These are phyloP conservation scores for Acropternis orthonyx DNA, from an alignment of 2,797 vertebrate genomes.

Conservation along the genomic window DNA sequence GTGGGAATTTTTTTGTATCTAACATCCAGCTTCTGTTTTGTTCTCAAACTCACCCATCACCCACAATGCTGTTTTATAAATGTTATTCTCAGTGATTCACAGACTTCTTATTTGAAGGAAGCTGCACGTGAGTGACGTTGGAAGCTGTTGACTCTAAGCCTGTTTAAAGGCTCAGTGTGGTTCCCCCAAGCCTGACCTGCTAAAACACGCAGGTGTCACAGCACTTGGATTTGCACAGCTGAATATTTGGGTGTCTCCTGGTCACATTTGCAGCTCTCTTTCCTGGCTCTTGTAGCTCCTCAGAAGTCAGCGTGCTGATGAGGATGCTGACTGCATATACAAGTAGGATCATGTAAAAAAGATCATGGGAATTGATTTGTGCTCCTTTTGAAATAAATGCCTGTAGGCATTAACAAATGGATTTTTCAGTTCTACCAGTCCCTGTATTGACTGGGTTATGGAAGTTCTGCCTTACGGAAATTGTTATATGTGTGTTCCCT, in stretches of 20 bases:
- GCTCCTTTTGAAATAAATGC: not conserved
- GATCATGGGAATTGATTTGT: not conserved
- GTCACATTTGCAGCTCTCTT: not conserved
- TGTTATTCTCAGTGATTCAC: not conserved
- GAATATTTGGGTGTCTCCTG: not conserved
- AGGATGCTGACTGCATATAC: not conserved
- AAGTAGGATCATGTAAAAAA: not conserved
- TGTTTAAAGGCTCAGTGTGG: not conserved
- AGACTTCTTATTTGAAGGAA: not conserved
- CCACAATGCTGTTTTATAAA: not conserved
- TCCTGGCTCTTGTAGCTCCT: not conserved
- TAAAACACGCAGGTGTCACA: not conserved
- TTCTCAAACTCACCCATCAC: not conserved
- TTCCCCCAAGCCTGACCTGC: not conserved
- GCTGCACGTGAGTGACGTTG: not conserved
- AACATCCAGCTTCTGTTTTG: not conserved
- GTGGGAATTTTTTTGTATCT: not conserved
- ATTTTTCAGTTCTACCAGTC: not conserved
- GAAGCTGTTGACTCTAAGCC: not conserved
- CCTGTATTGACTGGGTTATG: not conserved
- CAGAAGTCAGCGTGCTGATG: not conserved
- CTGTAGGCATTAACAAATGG: not conserved
- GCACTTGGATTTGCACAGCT: not conserved
- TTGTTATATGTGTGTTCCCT: not conserved
- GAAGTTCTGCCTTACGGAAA: not conserved